phyloP scores from a whole-genome alignment of 2,888 invertebrate genomes.

The Pyrochroa serraticornis region DNA sequence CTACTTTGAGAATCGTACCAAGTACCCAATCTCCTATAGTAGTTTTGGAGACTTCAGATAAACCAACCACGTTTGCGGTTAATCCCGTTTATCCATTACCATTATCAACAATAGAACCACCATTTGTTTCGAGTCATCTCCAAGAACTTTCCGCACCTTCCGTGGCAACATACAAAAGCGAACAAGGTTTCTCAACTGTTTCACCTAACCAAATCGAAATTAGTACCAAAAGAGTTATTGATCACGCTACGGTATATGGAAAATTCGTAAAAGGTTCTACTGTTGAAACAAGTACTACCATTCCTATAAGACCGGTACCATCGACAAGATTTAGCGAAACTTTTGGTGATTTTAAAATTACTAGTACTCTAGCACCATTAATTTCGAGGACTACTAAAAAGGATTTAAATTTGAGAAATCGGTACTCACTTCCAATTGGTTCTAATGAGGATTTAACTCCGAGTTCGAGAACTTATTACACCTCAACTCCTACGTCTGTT shows the following conservation, averaged over 20 bases:
- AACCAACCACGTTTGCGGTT: background rate
- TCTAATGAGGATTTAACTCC: too few species aligned
- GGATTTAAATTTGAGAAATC: too few species aligned
- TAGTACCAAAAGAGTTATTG: constrained; percentile 53
- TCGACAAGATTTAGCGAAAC: constrained; percentile 48
- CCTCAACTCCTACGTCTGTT: constrained; percentile 5
- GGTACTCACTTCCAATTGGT: background rate
- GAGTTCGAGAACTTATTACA: background rate
- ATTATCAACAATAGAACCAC: background rate
- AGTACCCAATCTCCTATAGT: background rate
- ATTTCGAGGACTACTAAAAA: too few species aligned
- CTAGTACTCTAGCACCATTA: too few species aligned
- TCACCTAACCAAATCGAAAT: background rate
- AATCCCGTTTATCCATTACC: constrained; percentile 3
- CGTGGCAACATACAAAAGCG: constrained; percentile 3
- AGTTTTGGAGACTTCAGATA: background rate
- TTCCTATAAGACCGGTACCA: constrained; percentile 55
- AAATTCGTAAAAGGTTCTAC: constrained; percentile 49
- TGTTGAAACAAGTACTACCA: constrained; percentile 42
- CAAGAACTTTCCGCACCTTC: background rate
- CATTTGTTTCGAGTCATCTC: background rate
- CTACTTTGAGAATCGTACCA: constrained; percentile 21
- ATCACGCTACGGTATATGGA: constrained; percentile 55
- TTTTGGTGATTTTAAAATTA: too few species aligned
- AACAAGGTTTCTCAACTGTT: background rate